Percentiles rank a stretch among this genome's conserved stretches.
Evolutionary conservation across 2,113 vertebrate species (phyloP).

Genomic region (Hucho hucho): DNA sequence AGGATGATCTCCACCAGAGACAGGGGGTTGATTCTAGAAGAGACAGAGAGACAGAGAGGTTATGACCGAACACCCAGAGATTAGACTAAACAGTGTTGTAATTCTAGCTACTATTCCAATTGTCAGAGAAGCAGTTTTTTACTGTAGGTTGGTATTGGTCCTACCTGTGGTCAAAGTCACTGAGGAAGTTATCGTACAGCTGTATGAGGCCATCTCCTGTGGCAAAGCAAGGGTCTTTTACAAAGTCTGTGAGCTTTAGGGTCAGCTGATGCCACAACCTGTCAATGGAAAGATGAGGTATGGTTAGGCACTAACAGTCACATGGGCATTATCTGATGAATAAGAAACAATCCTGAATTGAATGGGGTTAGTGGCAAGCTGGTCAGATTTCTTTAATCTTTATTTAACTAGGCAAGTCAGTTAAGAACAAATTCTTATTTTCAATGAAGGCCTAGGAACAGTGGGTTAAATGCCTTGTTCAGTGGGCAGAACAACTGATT

Average conservation of each 20-base stretch:
- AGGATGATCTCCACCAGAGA: conserved; percentile 96
- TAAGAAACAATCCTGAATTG: too few relatives aligned
- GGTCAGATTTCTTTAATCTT: too few relatives aligned
- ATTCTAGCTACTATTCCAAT: too few relatives aligned
- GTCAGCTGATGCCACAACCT: conserved; percentile 98
- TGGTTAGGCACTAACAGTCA: too few relatives aligned
- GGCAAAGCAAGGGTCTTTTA: conserved; percentile 91
- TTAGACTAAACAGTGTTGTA: too few relatives aligned
- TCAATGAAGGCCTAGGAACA: too few relatives aligned
- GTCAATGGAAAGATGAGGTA: neutral
- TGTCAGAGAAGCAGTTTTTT: neutral
- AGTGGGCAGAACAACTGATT: too few relatives aligned
- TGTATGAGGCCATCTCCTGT: conserved; percentile 93
- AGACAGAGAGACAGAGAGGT: neutral
- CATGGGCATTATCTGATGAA: too few relatives aligned
- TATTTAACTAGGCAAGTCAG: too few relatives aligned
- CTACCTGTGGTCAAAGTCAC: conserved; percentile 98
- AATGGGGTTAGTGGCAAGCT: too few relatives aligned
- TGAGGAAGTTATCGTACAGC: conserved; percentile 97
- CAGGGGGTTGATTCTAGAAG: conserved; percentile 91
- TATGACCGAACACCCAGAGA: neutral
- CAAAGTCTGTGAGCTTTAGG: conserved; percentile 87
- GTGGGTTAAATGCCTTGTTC: too few relatives aligned
- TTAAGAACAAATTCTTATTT: too few relatives aligned
- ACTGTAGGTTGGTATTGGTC: neutral